Evolutionary conservation across 2,888 invertebrate genomes (phyloP), one percentile per base, ranked within the genome.

Genomic region (Carcina quercana): DNA sequence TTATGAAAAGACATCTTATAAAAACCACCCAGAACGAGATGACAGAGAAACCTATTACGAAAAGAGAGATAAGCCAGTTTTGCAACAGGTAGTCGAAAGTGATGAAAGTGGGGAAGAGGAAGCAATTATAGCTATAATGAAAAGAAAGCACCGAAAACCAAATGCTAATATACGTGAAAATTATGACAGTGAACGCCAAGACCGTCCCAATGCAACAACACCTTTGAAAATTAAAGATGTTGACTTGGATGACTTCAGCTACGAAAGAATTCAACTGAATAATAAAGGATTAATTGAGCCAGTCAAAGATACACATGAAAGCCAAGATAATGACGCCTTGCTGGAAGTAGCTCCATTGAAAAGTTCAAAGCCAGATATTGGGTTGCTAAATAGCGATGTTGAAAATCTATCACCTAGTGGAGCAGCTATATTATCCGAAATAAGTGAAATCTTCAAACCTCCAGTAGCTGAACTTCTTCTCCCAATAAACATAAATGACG

Each of bases 401-500:
- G 35, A 49, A 40, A 29, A 44, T 15, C 38, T 40, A 17, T 33
- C 45, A 28, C 25, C 35, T 15, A n/a, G n/a, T n/a, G n/a, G n/a
- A n/a, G n/a, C n/a, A n/a, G n/a, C n/a, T n/a, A n/a, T n/a, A n/a
- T 7, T 17, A 17, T 35, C 57, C 26, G 50, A 54, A 35, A 40
- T 31, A 6, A 47, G 40, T 35, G 47, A 53, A 32, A 46, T 47
- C 38, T 43, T 49, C 35, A 50, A 58, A 27, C 54, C 57, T 27
- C 7, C 19, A 19, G n/a, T n/a, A n/a, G n/a, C n/a, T n/a, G n/a
- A n/a, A n/a, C n/a, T n/a, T n/a, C n/a, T n/a, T n/a, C n/a, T n/a
- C n/a, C 25, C 4, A 25, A 47, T 60, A 22, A 50, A 56, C 15
- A 64, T 73, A 28, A 70, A 79, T 42, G 70, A 74, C 21, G 79